phyloP scores from a whole-genome alignment of 2,888 invertebrate genomes.

The Schizaphis graminum region DNA sequence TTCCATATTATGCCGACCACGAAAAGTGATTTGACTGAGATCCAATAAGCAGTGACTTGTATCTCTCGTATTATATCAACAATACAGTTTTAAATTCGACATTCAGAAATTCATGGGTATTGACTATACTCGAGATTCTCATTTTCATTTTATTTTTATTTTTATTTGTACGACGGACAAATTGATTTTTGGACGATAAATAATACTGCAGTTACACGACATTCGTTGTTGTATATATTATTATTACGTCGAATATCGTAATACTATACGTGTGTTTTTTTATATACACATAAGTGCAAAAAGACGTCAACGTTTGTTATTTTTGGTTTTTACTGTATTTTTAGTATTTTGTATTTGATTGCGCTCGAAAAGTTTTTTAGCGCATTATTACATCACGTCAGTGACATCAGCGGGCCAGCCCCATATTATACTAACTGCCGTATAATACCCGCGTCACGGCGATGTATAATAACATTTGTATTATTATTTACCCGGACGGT shows the following conservation, averaged over 20 bases:
- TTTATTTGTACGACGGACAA: background rate
- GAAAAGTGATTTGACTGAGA: background rate
- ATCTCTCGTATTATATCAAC: background rate
- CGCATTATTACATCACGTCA: background rate
- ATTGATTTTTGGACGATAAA: background rate
- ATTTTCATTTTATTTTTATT: background rate
- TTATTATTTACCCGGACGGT: constrained; percentile 3
- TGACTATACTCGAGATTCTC: background rate
- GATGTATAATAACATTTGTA: background rate
- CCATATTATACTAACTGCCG: background rate
- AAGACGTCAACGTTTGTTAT: background rate
- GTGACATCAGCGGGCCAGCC: background rate
- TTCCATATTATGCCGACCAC: background rate
- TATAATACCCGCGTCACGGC: background rate
- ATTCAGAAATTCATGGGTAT: background rate
- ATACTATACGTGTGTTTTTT: background rate
- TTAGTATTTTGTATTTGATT: background rate
- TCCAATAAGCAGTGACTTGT: background rate
- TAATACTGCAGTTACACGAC: background rate
- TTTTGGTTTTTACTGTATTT: background rate
- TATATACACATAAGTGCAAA: background rate
- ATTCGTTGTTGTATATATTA: background rate
- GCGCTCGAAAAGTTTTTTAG: background rate
- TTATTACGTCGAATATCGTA: background rate
- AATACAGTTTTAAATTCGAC: background rate